Evolutionary conservation across 2,888 invertebrate species (phyloP).

Genomic region (Drosophila atripex): DNA sequence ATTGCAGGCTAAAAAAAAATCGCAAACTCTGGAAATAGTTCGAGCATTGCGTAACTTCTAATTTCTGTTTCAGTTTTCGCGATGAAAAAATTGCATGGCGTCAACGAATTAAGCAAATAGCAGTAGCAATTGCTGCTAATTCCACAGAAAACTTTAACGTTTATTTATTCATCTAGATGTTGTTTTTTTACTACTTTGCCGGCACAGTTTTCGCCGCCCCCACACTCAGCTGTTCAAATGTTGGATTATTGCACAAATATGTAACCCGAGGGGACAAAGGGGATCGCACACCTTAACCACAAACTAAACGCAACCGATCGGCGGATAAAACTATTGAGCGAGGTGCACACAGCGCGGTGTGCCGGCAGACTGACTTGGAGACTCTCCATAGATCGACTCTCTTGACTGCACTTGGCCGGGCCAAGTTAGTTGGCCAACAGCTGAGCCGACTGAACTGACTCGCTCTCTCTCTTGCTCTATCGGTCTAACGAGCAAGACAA

Average conservation of each 20-base stretch:
- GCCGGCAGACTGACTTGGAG: slow-evolving; percentile 65
- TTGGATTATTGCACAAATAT: slow-evolving; percentile 37
- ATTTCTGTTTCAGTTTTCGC: slow-evolving; percentile 37
- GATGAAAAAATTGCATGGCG: slow-evolving; percentile 62
- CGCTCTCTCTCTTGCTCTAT: slow-evolving; percentile 1
- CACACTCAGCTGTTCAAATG: slow-evolving; percentile 67
- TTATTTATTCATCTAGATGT: slow-evolving; percentile 52
- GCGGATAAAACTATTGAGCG: slow-evolving; percentile 46
- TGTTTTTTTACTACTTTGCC: slow-evolving; percentile 21
- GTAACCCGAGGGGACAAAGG: neutral
- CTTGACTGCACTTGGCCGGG: slow-evolving; percentile 49
- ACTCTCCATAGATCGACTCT: neutral
- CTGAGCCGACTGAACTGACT: slow-evolving; percentile 65
- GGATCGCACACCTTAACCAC: slow-evolving; percentile 24
- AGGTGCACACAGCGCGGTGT: slow-evolving; percentile 72
- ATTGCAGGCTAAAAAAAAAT: slow-evolving; percentile 34
- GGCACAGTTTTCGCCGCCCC: slow-evolving; percentile 31
- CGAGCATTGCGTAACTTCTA: slow-evolving; percentile 54
- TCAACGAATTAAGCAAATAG: slow-evolving; percentile 72
- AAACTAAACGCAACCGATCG: slow-evolving; percentile 33
- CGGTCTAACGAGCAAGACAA: slow-evolving; percentile 21
- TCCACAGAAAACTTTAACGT: slow-evolving; percentile 29
- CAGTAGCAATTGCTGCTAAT: slow-evolving; percentile 43
- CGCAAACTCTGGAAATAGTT: slow-evolving; percentile 55
- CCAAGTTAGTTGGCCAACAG: slow-evolving; percentile 65